Conservation (phyloP, 2,113 vertebrate species). For the Amphilophus citrinellus region DNA sequence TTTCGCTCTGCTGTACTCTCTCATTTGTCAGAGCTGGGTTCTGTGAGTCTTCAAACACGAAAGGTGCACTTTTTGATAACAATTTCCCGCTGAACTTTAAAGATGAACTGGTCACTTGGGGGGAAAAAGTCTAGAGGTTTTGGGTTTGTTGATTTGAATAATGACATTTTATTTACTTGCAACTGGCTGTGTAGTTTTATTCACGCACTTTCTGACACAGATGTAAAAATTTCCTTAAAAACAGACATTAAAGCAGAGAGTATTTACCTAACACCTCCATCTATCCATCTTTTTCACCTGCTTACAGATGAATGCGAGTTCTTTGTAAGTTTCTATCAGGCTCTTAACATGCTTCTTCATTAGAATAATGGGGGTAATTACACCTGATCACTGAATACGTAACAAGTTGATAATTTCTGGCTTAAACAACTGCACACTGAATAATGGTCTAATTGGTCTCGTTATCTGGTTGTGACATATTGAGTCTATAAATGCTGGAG, state of each 20-base stretch:
- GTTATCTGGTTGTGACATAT: background rate
- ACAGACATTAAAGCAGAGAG: background rate
- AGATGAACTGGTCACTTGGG: background rate
- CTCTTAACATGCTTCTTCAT: background rate
- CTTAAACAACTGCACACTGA: background rate
- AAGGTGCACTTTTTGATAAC: background rate
- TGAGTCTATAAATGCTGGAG: background rate
- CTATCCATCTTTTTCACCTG: background rate
- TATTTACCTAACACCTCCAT: background rate
- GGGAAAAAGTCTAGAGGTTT: background rate
- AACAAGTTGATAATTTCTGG: background rate
- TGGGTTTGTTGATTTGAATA: background rate
- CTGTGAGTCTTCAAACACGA: background rate
- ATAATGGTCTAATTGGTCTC: background rate
- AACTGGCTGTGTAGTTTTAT: background rate
- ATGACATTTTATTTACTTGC: background rate
- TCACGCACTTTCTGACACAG: background rate
- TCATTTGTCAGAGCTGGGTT: conserved; percentile 24
- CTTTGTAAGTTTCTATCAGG: background rate
- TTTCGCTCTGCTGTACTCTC: conserved; percentile 22
- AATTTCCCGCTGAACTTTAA: background rate
- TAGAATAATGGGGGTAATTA: background rate
- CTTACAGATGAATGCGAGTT: background rate
- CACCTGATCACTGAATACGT: background rate
- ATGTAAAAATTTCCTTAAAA: background rate